Base-by-base conservation (phyloP, 2,113 vertebrate genomes). In the Pachycephala philippinensis region DNA sequence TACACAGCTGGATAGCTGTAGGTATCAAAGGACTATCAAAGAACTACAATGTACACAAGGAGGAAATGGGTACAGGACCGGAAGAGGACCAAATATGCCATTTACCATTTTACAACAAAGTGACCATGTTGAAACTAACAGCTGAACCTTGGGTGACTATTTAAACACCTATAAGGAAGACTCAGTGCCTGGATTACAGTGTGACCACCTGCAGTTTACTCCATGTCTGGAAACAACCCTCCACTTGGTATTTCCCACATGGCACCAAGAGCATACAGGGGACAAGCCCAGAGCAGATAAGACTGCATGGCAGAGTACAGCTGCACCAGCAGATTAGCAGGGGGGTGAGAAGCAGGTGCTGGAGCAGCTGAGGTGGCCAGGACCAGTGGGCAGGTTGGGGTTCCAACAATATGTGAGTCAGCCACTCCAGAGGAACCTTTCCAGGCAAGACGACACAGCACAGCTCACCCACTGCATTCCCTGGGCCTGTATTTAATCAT, bases 241-340 rank as follows among this genome's bases (percentile, higher is more conserved):
- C 15, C 63, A 52, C 26, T 63, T 49, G 17, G 0, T 10, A 13
- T 24, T 40, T 76, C 45, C n/a, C 60, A 37, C 33, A 14, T 10
- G 31, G 65, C 45, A 42, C n/a, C 31, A 26, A 33, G 4, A 64
- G 42, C n/a, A 53, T 4, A 7, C 0, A 3, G 40, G 15, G 20
- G 13, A 72, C 54, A 49, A 66, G 24, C 13, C 45, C 30, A 4
- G n/a, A 15, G 26, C 1, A 47, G 44, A 4, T 26, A 6, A 27
- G 13, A 39, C 82, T 16, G 42, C 0, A 0, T 11, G 8, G 6
- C 1, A 3, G 11, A 65, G 44, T 37, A 28, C 2, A 8, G 12
- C 42, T 7, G 28, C 0, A 0, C 39, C 22, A 33, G 45, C 18
- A 66, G 18, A 44, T 4, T 2, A 78, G 19, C n/a, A 20, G 27